Percentiles rank a stretch among this genome's conserved stretches.
Evolutionary conservation across 1,140 invertebrate species (phyloP).

Genomic region (Drosophila rhopaloa): DNA sequence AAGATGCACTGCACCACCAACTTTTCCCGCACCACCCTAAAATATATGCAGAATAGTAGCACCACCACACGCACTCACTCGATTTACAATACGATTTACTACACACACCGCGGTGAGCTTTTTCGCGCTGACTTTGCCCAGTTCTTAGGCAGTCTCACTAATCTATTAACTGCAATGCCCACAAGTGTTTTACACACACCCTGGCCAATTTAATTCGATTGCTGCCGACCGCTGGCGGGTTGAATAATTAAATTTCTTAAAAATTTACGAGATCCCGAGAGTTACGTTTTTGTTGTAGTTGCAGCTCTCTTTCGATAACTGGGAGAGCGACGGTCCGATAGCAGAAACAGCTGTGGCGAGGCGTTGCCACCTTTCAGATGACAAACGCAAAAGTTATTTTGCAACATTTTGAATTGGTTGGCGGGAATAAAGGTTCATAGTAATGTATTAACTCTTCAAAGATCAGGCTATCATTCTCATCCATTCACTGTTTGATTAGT

Average conservation of each 20-base stretch:
- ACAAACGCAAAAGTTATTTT: background rate
- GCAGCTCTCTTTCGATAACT: constrained; percentile 24
- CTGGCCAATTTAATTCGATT: constrained; percentile 35
- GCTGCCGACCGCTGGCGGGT: constrained; percentile 2
- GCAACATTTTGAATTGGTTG: background rate
- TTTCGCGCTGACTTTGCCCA: constrained; percentile 26
- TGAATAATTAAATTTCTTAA: constrained; percentile 45
- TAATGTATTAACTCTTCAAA: background rate
- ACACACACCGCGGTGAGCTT: constrained; percentile 27
- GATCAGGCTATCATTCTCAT: no score
- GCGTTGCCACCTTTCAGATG: constrained; percentile 11
- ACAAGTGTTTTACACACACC: constrained; percentile 15
- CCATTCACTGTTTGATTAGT: no score
- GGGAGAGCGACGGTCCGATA: constrained; percentile 22
- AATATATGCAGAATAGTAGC: constrained; percentile 29
- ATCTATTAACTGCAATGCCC: constrained; percentile 15
- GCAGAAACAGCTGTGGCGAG: constrained; percentile 20
- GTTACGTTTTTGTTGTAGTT: constrained; percentile 44
- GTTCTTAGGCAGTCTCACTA: constrained; percentile 11
- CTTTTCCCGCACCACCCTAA: background rate
- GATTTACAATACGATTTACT: constrained; percentile 10
- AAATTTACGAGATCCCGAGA: constrained; percentile 39
- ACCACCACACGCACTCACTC: constrained; percentile 13
- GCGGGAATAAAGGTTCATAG: background rate
- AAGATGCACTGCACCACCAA: constrained; percentile 14